These are phyloP conservation scores for Scaptomyza reducta DNA, from an alignment of 2,888 invertebrate species.

Conservation along the genomic window DNA sequence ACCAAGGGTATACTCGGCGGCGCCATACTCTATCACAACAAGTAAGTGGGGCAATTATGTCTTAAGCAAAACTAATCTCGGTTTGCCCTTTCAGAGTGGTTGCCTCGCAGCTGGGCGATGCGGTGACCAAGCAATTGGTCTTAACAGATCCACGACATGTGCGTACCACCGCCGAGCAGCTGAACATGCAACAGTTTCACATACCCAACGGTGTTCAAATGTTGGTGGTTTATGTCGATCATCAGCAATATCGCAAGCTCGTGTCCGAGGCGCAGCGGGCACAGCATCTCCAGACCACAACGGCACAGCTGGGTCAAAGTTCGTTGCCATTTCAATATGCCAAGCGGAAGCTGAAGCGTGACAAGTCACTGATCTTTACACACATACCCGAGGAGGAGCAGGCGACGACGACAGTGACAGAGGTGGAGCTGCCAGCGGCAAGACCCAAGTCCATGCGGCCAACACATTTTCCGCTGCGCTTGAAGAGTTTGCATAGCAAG, in stretches of 20 bases:
- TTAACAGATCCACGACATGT: conserved; percentile 93
- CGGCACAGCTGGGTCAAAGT: conserved; percentile 71
- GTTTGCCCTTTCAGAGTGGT: conserved; percentile 87
- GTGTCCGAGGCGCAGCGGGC: conserved; percentile 84
- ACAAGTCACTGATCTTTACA: conserved; percentile 91
- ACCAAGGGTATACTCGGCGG: conserved; percentile 93
- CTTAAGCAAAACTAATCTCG: neutral
- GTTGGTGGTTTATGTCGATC: conserved; percentile 90
- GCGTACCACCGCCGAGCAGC: conserved; percentile 91
- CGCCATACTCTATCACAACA: conserved; percentile 93
- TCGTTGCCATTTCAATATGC: conserved; percentile 80
- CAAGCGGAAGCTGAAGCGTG: conserved; percentile 88
- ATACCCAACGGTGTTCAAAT: conserved; percentile 93
- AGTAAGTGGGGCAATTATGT: conserved; percentile 85
- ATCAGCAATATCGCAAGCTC: conserved; percentile 86
- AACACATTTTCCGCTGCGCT: conserved; percentile 86
- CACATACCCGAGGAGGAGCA: conserved; percentile 90
- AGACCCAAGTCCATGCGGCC: conserved; percentile 84
- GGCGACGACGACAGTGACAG: neutral
- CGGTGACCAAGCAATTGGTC: conserved; percentile 91
- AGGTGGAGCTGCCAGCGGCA: conserved; percentile 43
- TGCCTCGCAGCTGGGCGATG: conserved; percentile 90
- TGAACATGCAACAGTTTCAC: conserved; percentile 87
- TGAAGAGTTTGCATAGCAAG: conserved; percentile 84
- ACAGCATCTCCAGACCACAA: conserved; percentile 82